These are phyloP conservation scores for Choristoneura fumiferana DNA, from an alignment of 1,140 invertebrate species.

Conservation along the genomic window DNA sequence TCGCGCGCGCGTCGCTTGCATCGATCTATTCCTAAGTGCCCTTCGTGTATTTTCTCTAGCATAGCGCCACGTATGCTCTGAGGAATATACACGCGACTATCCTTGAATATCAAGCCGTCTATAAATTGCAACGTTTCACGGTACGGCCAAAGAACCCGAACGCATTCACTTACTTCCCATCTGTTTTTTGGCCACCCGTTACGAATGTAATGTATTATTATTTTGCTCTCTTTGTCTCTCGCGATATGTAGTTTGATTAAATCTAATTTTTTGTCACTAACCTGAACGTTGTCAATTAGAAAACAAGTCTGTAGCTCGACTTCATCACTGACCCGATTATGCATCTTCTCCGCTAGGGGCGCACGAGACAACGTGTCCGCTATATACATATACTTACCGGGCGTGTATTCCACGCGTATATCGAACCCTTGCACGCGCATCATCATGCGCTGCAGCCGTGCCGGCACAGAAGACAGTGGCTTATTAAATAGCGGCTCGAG, in stretches of 20 bases:
- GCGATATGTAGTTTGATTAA: neutral
- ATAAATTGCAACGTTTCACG: neutral
- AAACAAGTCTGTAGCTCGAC: conserved; percentile 15
- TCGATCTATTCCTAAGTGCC: conserved; percentile 46
- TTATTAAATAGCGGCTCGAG: conserved; percentile 63
- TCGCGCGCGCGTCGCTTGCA: conserved; percentile 37
- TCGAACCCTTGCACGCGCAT: conserved; percentile 20
- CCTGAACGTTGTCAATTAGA: conserved; percentile 8
- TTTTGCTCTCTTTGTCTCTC: conserved; percentile 1
- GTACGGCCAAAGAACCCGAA: neutral
- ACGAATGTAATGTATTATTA: conserved; percentile 5
- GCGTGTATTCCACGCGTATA: conserved; percentile 17
- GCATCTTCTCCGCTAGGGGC: conserved; percentile 13
- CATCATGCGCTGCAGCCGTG: conserved; percentile 41
- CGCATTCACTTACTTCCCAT: neutral
- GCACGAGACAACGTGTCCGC: conserved; percentile 18
- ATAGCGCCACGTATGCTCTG: too few relatives aligned
- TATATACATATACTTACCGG: too few relatives aligned
- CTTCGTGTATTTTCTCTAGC: conserved; percentile 21
- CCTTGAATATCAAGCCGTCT: conserved; percentile 4
- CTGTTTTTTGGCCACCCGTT: conserved; percentile 17
- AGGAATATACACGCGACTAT: neutral
- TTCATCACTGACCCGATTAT: conserved; percentile 11
- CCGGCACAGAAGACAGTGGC: conserved; percentile 47
- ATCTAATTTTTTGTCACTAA: conserved; percentile 5